Evolutionary conservation across 2,113 vertebrate species (phyloP), one percentile per base, ranked within the genome.

Genomic region (Scalopus aquaticus): DNA sequence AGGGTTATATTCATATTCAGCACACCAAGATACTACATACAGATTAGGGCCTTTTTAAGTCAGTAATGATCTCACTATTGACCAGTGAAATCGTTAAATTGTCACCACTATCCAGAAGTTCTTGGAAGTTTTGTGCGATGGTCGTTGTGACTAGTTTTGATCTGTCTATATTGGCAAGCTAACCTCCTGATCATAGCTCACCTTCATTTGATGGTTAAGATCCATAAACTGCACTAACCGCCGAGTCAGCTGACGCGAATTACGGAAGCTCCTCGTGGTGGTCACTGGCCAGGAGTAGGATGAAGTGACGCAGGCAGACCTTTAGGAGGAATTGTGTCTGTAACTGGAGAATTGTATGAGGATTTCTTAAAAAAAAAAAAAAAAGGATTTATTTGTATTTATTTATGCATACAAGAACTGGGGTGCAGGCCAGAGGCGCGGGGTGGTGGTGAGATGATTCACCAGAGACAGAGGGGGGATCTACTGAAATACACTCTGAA

Each of bases 31-130:
- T n/a, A n/a, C n/a, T n/a, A n/a, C n/a, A n/a, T n/a, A n/a, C n/a
- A n/a, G n/a, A n/a, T n/a, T n/a, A n/a, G n/a, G n/a, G n/a, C n/a
- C n/a, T n/a, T n/a, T n/a, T n/a, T n/a, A n/a, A n/a, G n/a, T n/a
- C n/a, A n/a, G n/a, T n/a, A n/a, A n/a, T n/a, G n/a, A n/a, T n/a
- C n/a, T n/a, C n/a, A n/a, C n/a, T n/a, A n/a, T n/a, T n/a, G n/a
- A n/a, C n/a, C n/a, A n/a, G n/a, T n/a, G n/a, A n/a, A n/a, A 94
- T 88, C 1, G 42, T 96, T 91, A 95, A 79, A 42, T 91, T 51
- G 86, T 35, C 91, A 73, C 74, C 60, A 76, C 28, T 69, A 65
- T 54, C 46, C 78, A 76, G 67, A 67, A 73, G 4, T 6, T 51
- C 74, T 83, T 88, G n/a, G 78, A 44, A 44, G 51, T 69, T 95